Evolutionary conservation across 2,797 vertebrate species (phyloP), one percentile per base, ranked within the genome.

Genomic region (Myoxocephalus aenaeus): DNA sequence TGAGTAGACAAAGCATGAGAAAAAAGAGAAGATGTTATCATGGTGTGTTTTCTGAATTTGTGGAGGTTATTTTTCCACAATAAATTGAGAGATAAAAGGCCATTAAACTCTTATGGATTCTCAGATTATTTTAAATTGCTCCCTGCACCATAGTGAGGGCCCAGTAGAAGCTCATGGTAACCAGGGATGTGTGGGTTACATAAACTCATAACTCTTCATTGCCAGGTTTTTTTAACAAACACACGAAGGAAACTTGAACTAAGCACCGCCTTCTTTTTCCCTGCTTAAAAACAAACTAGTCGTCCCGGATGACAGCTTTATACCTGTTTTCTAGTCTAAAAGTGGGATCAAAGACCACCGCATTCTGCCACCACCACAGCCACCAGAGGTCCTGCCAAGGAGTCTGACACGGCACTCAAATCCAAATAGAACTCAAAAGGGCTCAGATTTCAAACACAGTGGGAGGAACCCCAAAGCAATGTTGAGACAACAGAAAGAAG

Each of bases 401-500:
- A 84, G 79, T 80, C 72, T 84, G 73, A 82, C 1, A 48, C 58
- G 56, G 63, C 74, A 79, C 72, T 75, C 73, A 79, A 83, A 79
- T 69, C 75, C 74, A 90, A 88, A 88, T 86, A 86, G 38, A 81
- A 71, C 73, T 63, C 22, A 65, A 50, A 80, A 58, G 73, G 57
- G 84, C 83, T 93, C 91, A 76, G 53, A 86, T 92, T 92, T 90
- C 91, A 90, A 80, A 83, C 57, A 36, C 77, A 75, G 77, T 70
- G 68, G 78, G 89, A 89, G 75, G 77, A 80, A 81, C 63, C 46
- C 12, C 20, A 62, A 67, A 75, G 65, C 27, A 46, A 13, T 80
- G 86, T 69, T 38, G 12, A 48, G 32, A 75, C 71, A 80, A 73
- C 66, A 79, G 25, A 82, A 71, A 86, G 11, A 64, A 80, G 3